Conservation (phyloP, 1,140 invertebrate genomes). For the Sitophilus oryzae region DNA sequence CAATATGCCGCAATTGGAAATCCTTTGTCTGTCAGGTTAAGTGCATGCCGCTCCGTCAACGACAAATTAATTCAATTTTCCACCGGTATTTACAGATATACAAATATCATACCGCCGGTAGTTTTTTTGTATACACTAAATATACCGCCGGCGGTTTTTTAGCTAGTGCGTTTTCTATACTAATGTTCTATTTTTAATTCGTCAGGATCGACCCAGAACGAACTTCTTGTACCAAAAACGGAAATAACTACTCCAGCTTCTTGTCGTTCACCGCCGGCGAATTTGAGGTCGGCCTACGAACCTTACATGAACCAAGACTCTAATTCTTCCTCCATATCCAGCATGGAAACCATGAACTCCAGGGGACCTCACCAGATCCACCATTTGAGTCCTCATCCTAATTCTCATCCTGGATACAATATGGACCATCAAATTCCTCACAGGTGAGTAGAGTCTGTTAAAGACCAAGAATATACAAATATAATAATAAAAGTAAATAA, state of each 20-base stretch:
- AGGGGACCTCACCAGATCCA: constrained; percentile 43
- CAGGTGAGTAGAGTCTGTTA: too few relatives aligned
- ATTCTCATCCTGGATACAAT: constrained; percentile 48
- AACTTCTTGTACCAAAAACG: constrained; percentile 60
- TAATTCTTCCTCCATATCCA: constrained; percentile 66
- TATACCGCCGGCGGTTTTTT: too few relatives aligned
- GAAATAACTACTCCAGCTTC: constrained; percentile 43
- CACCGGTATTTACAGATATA: too few relatives aligned
- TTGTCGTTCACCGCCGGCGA: constrained; percentile 48
- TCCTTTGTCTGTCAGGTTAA: too few relatives aligned
- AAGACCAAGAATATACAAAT: too few relatives aligned
- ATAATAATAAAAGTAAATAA: too few relatives aligned
- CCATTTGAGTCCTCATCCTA: constrained; percentile 39
- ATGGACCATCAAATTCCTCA: constrained; percentile 54
- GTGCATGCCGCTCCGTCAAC: too few relatives aligned
- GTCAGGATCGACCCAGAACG: constrained; percentile 28
- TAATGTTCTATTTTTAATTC: neutral
- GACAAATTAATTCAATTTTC: too few relatives aligned
- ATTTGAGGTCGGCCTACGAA: constrained; percentile 51
- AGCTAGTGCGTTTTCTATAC: too few relatives aligned
- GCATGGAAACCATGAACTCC: constrained; percentile 61
- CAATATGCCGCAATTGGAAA: too few relatives aligned
- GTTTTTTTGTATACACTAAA: too few relatives aligned
- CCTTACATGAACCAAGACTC: constrained; percentile 62
- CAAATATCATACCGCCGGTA: too few relatives aligned